Base-by-base conservation (phyloP, 2,113 vertebrate genomes). In the Eptesicus fuscus region DNA sequence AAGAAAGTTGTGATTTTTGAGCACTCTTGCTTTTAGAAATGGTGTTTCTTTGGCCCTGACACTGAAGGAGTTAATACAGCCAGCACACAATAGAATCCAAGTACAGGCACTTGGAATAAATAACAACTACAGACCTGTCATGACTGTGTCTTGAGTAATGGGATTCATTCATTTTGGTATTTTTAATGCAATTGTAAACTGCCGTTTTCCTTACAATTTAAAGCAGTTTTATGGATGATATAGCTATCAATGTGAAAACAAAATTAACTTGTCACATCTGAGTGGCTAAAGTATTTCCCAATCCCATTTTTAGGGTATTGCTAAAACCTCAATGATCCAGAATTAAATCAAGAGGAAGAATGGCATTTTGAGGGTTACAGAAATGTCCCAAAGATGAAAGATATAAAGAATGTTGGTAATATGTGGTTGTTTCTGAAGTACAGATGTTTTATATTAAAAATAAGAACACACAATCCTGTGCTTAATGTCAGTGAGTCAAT, bases 261-360 rank as follows among this genome's bases (percentile, higher is more conserved):
- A 95, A 96, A 95, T 92, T 94, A 96, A 92, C 73, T 90, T 93
- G 70, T 96, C 40, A 88, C 67, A 53, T 85, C 49, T 32, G 82
- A 84, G 9, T 96, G 87, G 80, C 65, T 78, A 42, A 73, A 69
- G 6, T 25, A 93, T 32, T 94, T 79, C 22, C 83, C 84, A 59
- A 44, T 53, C 20, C 40, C 30, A 83, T 88, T 87, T 78, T 79
- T 16, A 71, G 70, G 9, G 40, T 91, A 32, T 84, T 95, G 83
- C 79, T 47, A 93, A 79, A 94, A 91, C 13, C 0, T 85, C 2
- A 9, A 97, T 61, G 93, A 91, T 12, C 93, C 74, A 30, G 32
- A 65, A 53, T 40, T 92, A 95, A 91, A 87, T 96, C 44, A 92
- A 20, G 51, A 83, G 28, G 9, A 71, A 25, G 40, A 85, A 87